Evolutionary conservation across 2,113 vertebrate species (phyloP), one percentile per base, ranked within the genome.

Genomic region (Gymnobelideus leadbeateri): DNA sequence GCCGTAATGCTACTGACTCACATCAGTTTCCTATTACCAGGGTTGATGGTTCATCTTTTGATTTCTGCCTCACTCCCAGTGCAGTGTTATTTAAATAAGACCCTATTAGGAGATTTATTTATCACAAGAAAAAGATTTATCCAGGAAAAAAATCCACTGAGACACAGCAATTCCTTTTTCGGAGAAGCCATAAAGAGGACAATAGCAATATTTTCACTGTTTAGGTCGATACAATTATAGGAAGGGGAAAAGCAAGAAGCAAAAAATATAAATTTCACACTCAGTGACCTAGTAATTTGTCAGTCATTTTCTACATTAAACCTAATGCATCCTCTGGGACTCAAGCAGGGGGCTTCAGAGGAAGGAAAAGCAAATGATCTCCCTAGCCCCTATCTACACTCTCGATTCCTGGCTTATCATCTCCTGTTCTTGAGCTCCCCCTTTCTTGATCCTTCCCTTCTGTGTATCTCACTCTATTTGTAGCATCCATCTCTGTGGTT

Each of bases 211-310:
- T 97, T 96, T 98, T 98, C 84, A 97, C 95, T 95, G 52, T 96
- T 97, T 94, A 92, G 95, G 96, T 97, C 96, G 91, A 98, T 98
- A 96, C 94, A 97, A 97, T 98, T 98, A 98, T 95, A 97, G 90
- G 95, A 96, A 91, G 46, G 91, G 68, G 96, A 93, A 98, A 97
- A 96, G 96, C 95, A 98, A 97, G 97, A 93, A 96, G 96, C 94
- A 97, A 98, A 97, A 97, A 97, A 96, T 96, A 98, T 97, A 97
- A 97, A 98, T 97, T 98, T 98, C 97, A 98, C 97, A 98, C 96
- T 96, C 95, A 97, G 96, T 97, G 96, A 97, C 97, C 98, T 96
- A 96, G 98, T 97, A 97, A 98, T 98, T 97, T 97, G 97, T 97
- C 98, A 98, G 96, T 98, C 96, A 96, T 97, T 97, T 97, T 97